These are phyloP conservation scores for Anser cygnoides DNA, from an alignment of 2,113 vertebrate species.

Conservation along the genomic window DNA sequence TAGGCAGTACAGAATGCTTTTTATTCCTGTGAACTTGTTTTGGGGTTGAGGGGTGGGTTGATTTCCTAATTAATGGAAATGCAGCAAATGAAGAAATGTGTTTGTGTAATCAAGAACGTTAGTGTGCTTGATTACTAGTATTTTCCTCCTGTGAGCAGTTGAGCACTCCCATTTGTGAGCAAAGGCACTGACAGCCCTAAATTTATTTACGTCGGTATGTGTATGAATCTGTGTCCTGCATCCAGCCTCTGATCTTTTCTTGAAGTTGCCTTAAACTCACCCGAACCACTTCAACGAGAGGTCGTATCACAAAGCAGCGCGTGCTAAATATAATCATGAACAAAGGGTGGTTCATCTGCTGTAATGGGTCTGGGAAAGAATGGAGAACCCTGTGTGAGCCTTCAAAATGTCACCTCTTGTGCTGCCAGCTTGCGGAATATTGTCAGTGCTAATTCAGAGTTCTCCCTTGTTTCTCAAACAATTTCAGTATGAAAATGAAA, in stretches of 20 bases:
- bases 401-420: not conserved
- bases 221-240: not conserved
- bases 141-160: not conserved
- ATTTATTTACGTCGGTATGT: rapidly evolving
- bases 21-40: not conserved
- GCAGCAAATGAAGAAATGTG: not conserved
- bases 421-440: not conserved
- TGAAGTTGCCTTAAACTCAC: not conserved
- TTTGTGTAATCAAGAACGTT: not conserved
- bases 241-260: not conserved
- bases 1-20: not conserved
- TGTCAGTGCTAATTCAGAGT: too few species aligned
- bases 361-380: not conserved
- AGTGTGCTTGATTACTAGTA: rapidly evolving
- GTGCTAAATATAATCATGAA: not conserved
- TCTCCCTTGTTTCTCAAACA: not conserved
- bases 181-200: not conserved
- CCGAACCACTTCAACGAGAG: not conserved
- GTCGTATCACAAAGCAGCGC: not conserved
- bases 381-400: not conserved
- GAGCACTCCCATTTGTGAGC: not conserved
- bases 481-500: not conserved
- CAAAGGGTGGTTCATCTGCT: not conserved
- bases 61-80: not conserved
- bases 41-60: not conserved